These are phyloP conservation scores for Tragopan temminckii DNA, from an alignment of 2,797 vertebrate species.

Conservation along the genomic window DNA sequence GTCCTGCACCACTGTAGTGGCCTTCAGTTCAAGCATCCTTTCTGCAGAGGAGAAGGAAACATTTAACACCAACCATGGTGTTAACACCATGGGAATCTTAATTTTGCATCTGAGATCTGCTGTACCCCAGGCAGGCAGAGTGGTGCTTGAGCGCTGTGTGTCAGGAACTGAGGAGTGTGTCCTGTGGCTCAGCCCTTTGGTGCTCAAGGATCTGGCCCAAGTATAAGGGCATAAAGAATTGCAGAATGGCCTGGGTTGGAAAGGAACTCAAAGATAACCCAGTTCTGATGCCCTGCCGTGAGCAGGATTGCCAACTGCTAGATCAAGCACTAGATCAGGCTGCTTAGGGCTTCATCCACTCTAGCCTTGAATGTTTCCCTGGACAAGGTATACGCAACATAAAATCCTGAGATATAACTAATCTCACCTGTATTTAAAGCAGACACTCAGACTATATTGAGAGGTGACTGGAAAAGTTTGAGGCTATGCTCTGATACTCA, in stretches of 20 bases:
- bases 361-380: no score
- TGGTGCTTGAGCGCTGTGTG: neutral
- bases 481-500: neutral
- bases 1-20: accelerated
- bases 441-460: neutral
- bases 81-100: neutral
- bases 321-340: no score
- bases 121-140: neutral
- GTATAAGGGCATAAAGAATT: neutral
- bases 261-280: no score
- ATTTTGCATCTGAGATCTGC: neutral
- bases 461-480: neutral
- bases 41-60: neutral
- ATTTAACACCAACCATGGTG: neutral
- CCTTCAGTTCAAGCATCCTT: neutral
- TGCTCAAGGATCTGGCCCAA: neutral
- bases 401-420: neutral
- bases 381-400: no score
- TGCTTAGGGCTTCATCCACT: no score
- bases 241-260: no score
- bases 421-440: neutral
- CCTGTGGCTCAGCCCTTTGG: neutral
- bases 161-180: neutral
- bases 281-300: no score
- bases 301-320: no score